Conservation (phyloP, 2,113 vertebrate genomes). For the Syrrhaptes paradoxus region DNA sequence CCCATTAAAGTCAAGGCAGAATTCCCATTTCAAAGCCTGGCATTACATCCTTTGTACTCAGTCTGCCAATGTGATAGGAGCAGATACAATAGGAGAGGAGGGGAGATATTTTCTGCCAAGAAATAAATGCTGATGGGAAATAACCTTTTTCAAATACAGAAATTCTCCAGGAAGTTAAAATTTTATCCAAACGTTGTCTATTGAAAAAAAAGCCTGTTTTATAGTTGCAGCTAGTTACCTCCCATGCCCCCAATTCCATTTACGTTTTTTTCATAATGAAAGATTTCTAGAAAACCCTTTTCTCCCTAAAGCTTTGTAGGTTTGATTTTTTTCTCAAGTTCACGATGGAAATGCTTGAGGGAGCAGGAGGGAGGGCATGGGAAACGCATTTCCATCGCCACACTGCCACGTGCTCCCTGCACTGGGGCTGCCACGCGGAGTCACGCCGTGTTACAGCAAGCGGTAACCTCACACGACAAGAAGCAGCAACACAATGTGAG, state of each 20-base stretch:
- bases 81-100: not conserved
- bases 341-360: not conserved
- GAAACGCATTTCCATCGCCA: not conserved
- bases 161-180: not conserved
- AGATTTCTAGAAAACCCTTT: not conserved
- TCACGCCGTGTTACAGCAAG: rapidly evolving
- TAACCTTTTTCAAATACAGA: not conserved
- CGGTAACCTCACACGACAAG: not conserved
- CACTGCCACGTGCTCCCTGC: not conserved
- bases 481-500: not conserved
- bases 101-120: not conserved
- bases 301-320: not conserved
- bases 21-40: not conserved
- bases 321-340: not conserved
- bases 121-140: not conserved
- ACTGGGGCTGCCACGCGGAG: rapidly evolving
- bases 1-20: not conserved
- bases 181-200: not conserved
- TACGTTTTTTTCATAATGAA: not conserved
- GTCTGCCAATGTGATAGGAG: not conserved
- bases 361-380: not conserved
- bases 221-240: not conserved
- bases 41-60: not conserved
- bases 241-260: not conserved
- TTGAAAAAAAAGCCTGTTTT: not conserved